Evolutionary conservation across 2,113 vertebrate genomes (phyloP).

Genomic region (Sander vitreus): DNA sequence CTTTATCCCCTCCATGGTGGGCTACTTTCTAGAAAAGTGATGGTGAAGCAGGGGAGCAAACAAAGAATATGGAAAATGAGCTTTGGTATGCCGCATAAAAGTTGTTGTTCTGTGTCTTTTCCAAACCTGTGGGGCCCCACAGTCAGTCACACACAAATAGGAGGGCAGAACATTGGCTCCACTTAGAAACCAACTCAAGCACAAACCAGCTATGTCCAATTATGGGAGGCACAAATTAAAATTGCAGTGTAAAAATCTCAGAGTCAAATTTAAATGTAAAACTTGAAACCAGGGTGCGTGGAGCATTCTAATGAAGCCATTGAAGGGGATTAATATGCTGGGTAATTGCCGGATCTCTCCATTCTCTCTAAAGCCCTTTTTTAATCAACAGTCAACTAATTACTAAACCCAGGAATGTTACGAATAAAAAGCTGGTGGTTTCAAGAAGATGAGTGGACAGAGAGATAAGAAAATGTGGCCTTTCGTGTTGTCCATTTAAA

Average conservation of each 20-base stretch:
- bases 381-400: slow-evolving; percentile 82
- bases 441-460: slow-evolving; percentile 45
- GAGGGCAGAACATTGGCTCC: slow-evolving; percentile 38
- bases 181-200: slow-evolving; percentile 69
- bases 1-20: neutral
- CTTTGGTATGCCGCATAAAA: neutral
- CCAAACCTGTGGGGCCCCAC: slow-evolving; percentile 35
- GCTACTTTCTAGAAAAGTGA: neutral
- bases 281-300: slow-evolving; percentile 69
- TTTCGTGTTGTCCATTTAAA: neutral
- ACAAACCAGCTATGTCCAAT: slow-evolving; percentile 75
- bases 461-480: slow-evolving; percentile 26
- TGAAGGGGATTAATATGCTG: slow-evolving; percentile 81
- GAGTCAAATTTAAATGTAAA: slow-evolving; percentile 80
- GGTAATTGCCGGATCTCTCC: slow-evolving; percentile 79
- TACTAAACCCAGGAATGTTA: slow-evolving; percentile 67
- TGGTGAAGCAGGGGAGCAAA: neutral
- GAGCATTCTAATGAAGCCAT: slow-evolving; percentile 81
- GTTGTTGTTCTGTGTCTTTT: slow-evolving; percentile 16
- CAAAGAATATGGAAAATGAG: neutral
- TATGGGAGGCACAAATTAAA: slow-evolving; percentile 79
- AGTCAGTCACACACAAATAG: slow-evolving; percentile 35
- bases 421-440: slow-evolving; percentile 56
- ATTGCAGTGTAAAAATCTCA: slow-evolving; percentile 76
- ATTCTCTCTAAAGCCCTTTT: slow-evolving; percentile 72